Base-by-base conservation (phyloP, 1,140 invertebrate species). In the Condylostylus longicornis region DNA sequence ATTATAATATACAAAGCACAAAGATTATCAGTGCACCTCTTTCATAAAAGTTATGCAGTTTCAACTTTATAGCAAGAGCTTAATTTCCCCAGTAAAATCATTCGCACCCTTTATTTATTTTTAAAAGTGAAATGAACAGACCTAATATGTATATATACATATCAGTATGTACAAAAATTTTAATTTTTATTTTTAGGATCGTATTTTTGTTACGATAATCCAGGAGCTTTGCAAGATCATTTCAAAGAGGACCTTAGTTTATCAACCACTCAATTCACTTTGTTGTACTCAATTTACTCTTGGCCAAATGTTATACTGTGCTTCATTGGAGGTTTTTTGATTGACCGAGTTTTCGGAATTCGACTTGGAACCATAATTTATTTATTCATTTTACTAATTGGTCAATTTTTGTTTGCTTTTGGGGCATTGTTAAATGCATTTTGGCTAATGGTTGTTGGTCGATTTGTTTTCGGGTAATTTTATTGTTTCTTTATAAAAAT, bases 171-270 rank as follows among this genome's bases (percentile, higher is more conserved):
- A n/a, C n/a, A n/a, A n/a, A n/a, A n/a, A n/a, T n/a, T n/a, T n/a
- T n/a, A n/a, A n/a, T n/a, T 27, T 44, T 50, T 55, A 59, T 35
- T 71, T 71, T 41, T 62, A 93, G 88, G 88, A 46, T 91, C 88
- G n/a, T 96, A 94, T 60, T 98, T 96, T 58, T 97, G 93, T 58
- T 98, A 94, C 69, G 94, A 98, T 58, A 94, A 88, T 63, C 93
- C 94, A 23, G 85, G 75, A 35, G 88, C 93, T 8, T 55, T 98
- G 22, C 83, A 91, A 54, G 77, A 88, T 50, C 74, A 82, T 46
- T 90, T 97, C 53, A 81, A 79, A 50, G 54, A 66, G 43, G 90
- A 95, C 53, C 69, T 96, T 51, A 58, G 75, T 25, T 68, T 97
- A 32, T 72, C 71, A n/a, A 84, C 82, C 18, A 75, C 75, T 2